Evolutionary conservation across 2,113 vertebrate genomes (phyloP).

Genomic region (Apodemus speciosus): DNA sequence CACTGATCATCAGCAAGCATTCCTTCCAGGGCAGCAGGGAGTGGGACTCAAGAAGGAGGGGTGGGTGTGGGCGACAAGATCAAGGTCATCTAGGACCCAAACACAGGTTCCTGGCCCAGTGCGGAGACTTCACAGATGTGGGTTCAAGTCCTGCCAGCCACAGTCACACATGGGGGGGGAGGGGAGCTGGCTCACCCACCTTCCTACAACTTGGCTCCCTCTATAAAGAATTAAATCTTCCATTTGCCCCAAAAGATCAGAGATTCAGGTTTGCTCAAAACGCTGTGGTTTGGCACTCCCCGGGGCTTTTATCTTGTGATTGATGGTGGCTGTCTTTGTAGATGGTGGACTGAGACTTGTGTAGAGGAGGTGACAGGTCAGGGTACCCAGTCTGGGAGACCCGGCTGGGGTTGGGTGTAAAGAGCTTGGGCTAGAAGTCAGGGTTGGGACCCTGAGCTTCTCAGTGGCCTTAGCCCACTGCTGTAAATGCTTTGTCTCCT

Average conservation of each 20-base stretch:
- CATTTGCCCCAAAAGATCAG: not conserved
- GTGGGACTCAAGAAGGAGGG: not conserved
- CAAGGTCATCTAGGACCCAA: not conserved
- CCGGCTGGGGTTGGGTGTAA: not conserved
- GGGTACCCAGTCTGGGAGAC: not conserved
- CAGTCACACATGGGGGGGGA: not conserved
- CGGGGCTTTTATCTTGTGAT: not conserved
- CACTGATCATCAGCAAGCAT: not conserved
- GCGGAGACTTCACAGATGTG: accelerated
- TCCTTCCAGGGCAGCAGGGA: accelerated
- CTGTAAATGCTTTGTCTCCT: accelerated
- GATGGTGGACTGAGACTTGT: not conserved
- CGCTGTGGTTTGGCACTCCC: not conserved
- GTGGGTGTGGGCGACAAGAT: accelerated
- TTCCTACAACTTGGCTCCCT: not conserved
- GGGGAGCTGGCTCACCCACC: accelerated
- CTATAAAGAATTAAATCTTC: not conserved
- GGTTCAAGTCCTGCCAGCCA: not conserved
- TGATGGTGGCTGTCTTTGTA: not conserved
- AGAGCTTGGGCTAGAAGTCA: too few relatives aligned
- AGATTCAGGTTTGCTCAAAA: not conserved
- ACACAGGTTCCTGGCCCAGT: not conserved
- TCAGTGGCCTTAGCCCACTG: accelerated
- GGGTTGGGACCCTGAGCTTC: not conserved
- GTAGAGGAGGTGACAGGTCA: too few relatives aligned